Evolutionary conservation across 2,888 invertebrate species (phyloP).

Genomic region (Drosophila falleni): DNA sequence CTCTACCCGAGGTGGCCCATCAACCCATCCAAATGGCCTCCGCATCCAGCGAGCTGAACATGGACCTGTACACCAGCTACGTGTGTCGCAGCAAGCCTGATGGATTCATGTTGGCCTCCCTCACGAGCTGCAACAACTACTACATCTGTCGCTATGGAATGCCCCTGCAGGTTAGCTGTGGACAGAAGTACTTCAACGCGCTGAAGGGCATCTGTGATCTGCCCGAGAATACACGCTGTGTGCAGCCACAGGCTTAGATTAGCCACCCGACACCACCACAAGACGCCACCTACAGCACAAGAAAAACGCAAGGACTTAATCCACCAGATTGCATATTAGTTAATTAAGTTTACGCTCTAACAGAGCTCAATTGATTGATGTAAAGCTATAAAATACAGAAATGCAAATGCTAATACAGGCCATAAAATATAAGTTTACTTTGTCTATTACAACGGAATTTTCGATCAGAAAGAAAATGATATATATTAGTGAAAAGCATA

Average conservation of each 20-base stretch:
- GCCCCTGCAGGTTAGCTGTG: slow-evolving; percentile 72
- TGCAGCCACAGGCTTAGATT: slow-evolving; percentile 52
- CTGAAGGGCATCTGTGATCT: slow-evolving; percentile 79
- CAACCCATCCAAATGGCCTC: slow-evolving; percentile 12
- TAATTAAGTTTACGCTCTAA: background rate
- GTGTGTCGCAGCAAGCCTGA: slow-evolving; percentile 75
- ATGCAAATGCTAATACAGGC: slow-evolving; percentile 58
- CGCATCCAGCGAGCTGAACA: slow-evolving; percentile 41
- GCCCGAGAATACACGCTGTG: slow-evolving; percentile 77
- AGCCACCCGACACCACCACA: background rate
- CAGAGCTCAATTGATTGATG: slow-evolving; percentile 12
- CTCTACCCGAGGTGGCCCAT: slow-evolving; percentile 17
- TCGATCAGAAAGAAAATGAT: background rate
- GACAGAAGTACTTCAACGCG: slow-evolving; percentile 75
- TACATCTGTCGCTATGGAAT: slow-evolving; percentile 74
- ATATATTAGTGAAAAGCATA: too few species aligned
- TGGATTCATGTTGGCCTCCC: slow-evolving; percentile 78
- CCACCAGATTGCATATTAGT: slow-evolving; percentile 25
- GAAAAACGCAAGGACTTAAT: slow-evolving; percentile 10
- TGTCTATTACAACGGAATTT: background rate
- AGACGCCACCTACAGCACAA: background rate
- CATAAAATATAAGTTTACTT: slow-evolving; percentile 1
- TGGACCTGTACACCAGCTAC: slow-evolving; percentile 61
- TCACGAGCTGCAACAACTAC: slow-evolving; percentile 76
- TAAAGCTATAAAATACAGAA: slow-evolving; percentile 16